Base-by-base conservation (phyloP, 1,140 invertebrate genomes). In the Drosophila prosaltans region DNA sequence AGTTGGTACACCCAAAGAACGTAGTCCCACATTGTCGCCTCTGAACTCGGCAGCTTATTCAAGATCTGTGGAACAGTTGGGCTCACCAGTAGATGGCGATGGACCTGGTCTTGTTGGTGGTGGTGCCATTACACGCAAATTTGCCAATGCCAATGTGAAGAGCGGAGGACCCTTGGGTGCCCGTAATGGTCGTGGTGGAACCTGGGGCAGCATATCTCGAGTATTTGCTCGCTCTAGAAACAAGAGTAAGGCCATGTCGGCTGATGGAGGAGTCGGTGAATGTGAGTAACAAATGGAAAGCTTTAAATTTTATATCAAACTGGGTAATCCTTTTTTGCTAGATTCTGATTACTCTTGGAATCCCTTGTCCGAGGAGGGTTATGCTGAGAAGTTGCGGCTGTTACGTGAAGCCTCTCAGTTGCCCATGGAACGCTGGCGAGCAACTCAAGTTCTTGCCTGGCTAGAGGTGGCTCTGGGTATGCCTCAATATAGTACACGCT, bases 371-470 rank as follows among this genome's bases (percentile, higher is more conserved):
- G 96, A 97, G 81, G 96, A 97, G 90, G 96, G 96, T 66, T 97
- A 97, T 83, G 95, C 96, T 36, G 96, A 97, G 86, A 97, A 97
- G 92, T 92, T 97, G 39, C 93, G 95, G 54, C 92, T 97, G 32
- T 93, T 98, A 7, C 94, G 97, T 36, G 97, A 98, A 92, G 97
- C 97, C 4, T 96, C 96, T 2, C 95, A 96, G 1, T 93, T 97
- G 69, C 97, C 97, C n/a, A 96, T 98, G 93, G 96, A 97, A 74
- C 94, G 96, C 82, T 99, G 98, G 98, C 94, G 97, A 72, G 97
- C 97, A 21, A 96, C 96, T 0, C 98, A 97, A 51, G 97, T 99
- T 43, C 94, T 98, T 10, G 97, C 98, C 1, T 99, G 98, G 98
- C 93, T 98, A 41, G 97, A 98, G 93, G 95, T 98, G 21, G 97